Evolutionary conservation across 2,113 vertebrate genomes (phyloP), one percentile per base, ranked within the genome.

Genomic region (Psilopsiagon aurifrons): DNA sequence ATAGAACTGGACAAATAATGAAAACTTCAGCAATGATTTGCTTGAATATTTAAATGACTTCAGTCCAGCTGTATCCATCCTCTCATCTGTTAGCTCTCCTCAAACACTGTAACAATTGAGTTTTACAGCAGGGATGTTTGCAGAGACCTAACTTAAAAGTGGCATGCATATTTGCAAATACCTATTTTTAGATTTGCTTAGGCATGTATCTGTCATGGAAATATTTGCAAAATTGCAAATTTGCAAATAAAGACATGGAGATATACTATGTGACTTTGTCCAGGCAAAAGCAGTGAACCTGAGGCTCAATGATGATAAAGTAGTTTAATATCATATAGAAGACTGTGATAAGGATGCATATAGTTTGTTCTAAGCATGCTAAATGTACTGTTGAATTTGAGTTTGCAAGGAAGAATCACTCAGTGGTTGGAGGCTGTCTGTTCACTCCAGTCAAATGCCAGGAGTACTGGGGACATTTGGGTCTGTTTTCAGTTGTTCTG

Each of bases 101-200:
- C 91, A 96, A 96, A 97, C 90, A 95, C 88, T 94, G 51, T 24
- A 81, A 79, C 91, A 88, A 86, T 52, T 63, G 90, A 71, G 63
- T 89, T 97, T 94, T 95, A 80, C 73, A 66, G 31, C 64, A 68
- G 82, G 43, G 66, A 60, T 95, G 73, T 97, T 97, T 97, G 94
- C 68, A 96, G 90, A 97, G 83, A 93, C 78, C 88, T 97, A 81
- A 97, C 96, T 97, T 97, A 75, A 76, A 88, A 95, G 90, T 79
- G 83, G 29, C 83, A 41, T 22, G 52, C 64, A 20, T 95, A 96
- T 96, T 96, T 97, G 95, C 89, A 94, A 92, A 93, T 94, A 86
- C 4, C 60, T 52, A 46, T 55, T 79, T 76, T 67, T 52, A 92
- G 74, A 80, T 96, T 97, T 95, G 83, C 81, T 94, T 93, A 90